These are phyloP conservation scores for Passerculus sandwichensis DNA, from an alignment of 2,797 vertebrate species.

Conservation along the genomic window DNA sequence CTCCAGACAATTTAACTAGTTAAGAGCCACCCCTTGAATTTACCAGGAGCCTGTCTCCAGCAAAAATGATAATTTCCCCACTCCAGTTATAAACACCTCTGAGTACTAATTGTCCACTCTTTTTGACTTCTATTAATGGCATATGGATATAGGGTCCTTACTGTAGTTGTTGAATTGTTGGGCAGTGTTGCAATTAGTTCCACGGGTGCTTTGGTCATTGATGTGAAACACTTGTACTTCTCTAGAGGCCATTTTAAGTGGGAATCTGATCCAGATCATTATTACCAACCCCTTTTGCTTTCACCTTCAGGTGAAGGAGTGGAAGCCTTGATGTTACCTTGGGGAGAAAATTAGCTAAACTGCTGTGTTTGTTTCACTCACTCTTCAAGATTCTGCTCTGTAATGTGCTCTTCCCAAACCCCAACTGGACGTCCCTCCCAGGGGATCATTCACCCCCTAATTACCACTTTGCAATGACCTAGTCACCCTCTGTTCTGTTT, in stretches of 20 bases:
- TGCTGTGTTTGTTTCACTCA: not conserved
- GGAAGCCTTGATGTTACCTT: not conserved
- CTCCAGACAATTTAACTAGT: not conserved
- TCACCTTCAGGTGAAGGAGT: not conserved
- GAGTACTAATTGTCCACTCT: not conserved
- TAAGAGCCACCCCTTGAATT: not conserved
- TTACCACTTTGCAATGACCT: not conserved
- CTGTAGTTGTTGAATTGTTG: not conserved
- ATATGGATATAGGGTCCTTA: not conserved
- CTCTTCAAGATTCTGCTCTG: not conserved
- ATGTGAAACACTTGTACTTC: not conserved
- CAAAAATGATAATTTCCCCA: not conserved
- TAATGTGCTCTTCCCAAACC: not conserved
- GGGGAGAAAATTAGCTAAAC: not conserved
- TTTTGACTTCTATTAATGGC: not conserved
- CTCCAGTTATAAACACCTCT: not conserved
- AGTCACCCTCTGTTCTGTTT: not conserved
- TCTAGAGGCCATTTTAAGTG: slow-evolving; percentile 12
- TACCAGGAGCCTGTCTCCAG: not conserved
- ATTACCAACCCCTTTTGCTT: not conserved
- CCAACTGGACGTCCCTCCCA: not conserved
- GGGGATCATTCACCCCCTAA: not conserved
- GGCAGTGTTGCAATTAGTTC: slow-evolving; percentile 26
- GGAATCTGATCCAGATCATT: slow-evolving; percentile 7
- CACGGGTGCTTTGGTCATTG: slow-evolving; percentile 26